Conservation (phyloP, 2,797 vertebrate genomes). For the Buceros bicornis region DNA sequence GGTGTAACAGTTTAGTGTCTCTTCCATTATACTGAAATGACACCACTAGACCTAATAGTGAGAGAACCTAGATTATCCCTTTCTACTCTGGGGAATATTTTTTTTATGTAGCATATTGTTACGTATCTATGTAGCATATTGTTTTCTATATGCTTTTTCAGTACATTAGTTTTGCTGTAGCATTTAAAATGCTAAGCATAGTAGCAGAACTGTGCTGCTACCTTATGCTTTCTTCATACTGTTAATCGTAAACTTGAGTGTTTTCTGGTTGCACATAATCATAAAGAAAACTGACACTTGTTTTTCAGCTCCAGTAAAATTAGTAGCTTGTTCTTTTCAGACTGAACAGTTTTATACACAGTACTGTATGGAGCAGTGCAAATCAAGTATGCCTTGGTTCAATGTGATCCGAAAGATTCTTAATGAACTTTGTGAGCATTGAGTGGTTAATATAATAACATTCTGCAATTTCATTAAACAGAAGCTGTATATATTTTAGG, state of each 20-base stretch:
- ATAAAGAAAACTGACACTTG: neutral
- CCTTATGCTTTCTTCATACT: neutral
- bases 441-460: neutral
- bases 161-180: neutral
- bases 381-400: neutral
- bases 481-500: neutral
- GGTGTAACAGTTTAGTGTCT: neutral
- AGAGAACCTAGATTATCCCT: neutral
- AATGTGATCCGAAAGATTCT: neutral
- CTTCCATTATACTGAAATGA: neutral
- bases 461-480: neutral
- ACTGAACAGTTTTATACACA: neutral
- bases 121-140: neutral
- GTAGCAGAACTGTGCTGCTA: neutral
- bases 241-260: neutral
- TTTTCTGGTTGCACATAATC: neutral
- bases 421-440: neutral
- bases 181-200: neutral
- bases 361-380: neutral
- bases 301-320: neutral
- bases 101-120: neutral
- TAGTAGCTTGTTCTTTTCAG: neutral
- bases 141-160: neutral
- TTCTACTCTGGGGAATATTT: neutral
- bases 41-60: neutral